These are phyloP conservation scores for Engystomops pustulosus DNA, from an alignment of 2,113 vertebrate species.

Conservation along the genomic window DNA sequence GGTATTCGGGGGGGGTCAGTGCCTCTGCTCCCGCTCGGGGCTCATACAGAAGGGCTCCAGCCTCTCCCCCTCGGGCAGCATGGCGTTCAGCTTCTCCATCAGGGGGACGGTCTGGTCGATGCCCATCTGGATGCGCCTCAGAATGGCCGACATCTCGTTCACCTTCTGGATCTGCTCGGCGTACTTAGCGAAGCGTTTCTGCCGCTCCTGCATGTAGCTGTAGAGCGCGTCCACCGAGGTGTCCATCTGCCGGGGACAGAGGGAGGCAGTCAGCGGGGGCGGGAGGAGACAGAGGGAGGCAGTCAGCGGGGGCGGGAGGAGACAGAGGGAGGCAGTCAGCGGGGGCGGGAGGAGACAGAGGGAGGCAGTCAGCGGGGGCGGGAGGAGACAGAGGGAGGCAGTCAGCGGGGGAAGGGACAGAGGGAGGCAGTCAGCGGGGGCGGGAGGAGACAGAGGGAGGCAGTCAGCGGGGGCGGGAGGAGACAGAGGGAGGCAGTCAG, in stretches of 20 bases:
- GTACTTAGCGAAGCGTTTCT: conserved; percentile 97
- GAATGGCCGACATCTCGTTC: conserved; percentile 97
- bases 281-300: too few species aligned
- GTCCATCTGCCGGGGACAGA: conserved; percentile 83
- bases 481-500: too few species aligned
- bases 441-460: too few species aligned
- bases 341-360: too few species aligned
- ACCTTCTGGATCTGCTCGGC: conserved; percentile 99
- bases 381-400: too few species aligned
- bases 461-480: too few species aligned
- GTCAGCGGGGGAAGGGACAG: too few species aligned
- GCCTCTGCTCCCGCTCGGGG: conserved; percentile 76
- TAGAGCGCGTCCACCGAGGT: conserved; percentile 91
- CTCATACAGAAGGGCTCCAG: conserved; percentile 96
- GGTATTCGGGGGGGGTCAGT: conserved; percentile 61
- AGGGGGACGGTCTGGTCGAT: conserved; percentile 94
- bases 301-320: too few species aligned
- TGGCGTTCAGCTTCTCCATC: conserved; percentile 94
- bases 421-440: too few species aligned
- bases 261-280: too few species aligned
- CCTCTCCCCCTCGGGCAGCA: conserved; percentile 90
- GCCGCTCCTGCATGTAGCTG: conserved; percentile 96
- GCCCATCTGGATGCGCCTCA: conserved; percentile 97
- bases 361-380: too few species aligned
- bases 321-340: too few species aligned